These are phyloP conservation scores for Corynorhinus townsendii DNA, from an alignment of 2,113 vertebrate genomes.

Conservation along the genomic window DNA sequence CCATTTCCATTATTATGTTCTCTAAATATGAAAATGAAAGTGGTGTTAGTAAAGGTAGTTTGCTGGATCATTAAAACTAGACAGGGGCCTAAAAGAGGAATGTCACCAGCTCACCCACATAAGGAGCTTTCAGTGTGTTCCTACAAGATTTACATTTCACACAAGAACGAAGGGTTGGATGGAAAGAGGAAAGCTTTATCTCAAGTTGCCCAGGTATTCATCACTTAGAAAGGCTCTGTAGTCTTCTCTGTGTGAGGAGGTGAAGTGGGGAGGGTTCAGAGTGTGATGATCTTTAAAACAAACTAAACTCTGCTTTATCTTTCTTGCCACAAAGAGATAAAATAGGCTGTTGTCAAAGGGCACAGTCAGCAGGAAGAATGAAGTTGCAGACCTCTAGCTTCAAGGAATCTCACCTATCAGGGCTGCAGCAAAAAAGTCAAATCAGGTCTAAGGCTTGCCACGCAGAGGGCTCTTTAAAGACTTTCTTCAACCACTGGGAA, in stretches of 20 bases:
- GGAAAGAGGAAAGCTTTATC: neutral
- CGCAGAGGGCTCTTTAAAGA: conserved; percentile 23
- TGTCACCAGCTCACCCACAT: neutral
- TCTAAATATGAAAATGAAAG: neutral
- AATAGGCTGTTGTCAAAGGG: neutral
- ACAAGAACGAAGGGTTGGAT: neutral
- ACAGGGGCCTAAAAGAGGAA: neutral
- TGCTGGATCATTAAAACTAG: neutral
- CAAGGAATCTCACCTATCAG: conserved; percentile 24
- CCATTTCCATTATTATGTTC: neutral
- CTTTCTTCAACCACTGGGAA: neutral
- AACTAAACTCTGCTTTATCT: neutral
- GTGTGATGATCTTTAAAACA: conserved; percentile 23
- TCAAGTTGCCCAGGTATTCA: neutral
- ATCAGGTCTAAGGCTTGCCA: conserved; percentile 31
- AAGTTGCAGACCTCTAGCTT: neutral
- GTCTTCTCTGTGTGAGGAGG: neutral
- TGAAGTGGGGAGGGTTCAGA: neutral
- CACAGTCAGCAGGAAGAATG: conserved; percentile 21
- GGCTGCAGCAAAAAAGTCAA: neutral
- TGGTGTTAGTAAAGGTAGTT: neutral
- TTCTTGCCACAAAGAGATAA: neutral
- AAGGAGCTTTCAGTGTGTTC: neutral
- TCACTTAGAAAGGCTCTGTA: neutral
- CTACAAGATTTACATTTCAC: neutral